A percentile compares a stretch with the other conserved stretches of the same genome.
phyloP scores from a whole-genome alignment of 2,888 invertebrate genomes.

The Tridacna crocea region DNA sequence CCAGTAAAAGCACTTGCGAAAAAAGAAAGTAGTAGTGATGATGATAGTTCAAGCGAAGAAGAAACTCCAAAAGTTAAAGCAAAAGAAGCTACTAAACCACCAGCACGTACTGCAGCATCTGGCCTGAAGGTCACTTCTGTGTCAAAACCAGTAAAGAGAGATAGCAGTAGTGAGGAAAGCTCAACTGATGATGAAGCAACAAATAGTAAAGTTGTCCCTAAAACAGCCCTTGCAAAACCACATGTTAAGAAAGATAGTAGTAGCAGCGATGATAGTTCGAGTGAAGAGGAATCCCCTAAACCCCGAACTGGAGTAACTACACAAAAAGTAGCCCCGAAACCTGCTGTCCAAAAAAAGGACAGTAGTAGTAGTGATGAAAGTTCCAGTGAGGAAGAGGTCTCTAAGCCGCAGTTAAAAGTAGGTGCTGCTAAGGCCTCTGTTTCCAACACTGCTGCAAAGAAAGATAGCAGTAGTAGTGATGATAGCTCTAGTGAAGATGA shows the following conservation, averaged over 20 bases:
- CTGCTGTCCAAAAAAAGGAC: conserved; percentile 33
- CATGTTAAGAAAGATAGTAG: conserved; percentile 38
- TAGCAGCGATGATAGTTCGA: conserved; percentile 43
- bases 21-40: conserved; percentile 29
- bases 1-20: conserved; percentile 21
- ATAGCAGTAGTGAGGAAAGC: conserved; percentile 40
- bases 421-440: conserved; percentile 15
- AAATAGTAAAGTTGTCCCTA: conserved; percentile 29
- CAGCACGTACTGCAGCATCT: conserved; percentile 20
- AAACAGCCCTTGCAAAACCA: conserved; percentile 51
- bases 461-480: conserved; percentile 39
- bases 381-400: conserved; percentile 44
- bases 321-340: conserved; percentile 30
- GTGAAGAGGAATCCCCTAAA: conserved; percentile 43
- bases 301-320: conserved; percentile 18
- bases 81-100: conserved; percentile 26
- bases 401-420: conserved; percentile 18
- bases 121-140: conserved; percentile 40
- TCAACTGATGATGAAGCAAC: conserved; percentile 44
- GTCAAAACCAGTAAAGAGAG: too few relatives aligned
- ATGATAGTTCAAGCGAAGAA: conserved; percentile 42
- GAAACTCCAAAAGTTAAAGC: not conserved
- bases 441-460: conserved; percentile 34
- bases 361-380: conserved; percentile 49
- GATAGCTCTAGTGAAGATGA: conserved; percentile 62